Evolutionary conservation across 2,113 vertebrate species (phyloP).

Genomic region (Lanius collurio): DNA sequence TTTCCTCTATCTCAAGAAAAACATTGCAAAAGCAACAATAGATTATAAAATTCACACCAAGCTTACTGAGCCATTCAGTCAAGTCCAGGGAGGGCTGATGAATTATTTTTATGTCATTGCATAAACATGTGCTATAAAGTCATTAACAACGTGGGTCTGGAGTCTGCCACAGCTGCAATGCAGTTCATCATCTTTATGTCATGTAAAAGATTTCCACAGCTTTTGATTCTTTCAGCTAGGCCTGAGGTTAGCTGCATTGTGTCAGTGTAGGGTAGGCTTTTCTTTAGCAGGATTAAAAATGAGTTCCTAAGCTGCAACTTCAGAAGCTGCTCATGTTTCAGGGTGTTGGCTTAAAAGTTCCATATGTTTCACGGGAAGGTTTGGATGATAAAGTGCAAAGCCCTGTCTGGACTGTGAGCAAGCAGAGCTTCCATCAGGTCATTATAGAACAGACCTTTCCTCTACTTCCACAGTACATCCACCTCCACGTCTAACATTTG

Average conservation of each 20-base stretch:
- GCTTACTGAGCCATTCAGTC: background rate
- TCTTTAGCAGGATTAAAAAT: background rate
- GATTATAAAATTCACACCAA: constrained; percentile 17
- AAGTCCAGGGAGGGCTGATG: background rate
- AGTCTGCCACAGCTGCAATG: background rate
- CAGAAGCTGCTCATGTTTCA: background rate
- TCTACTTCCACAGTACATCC: background rate
- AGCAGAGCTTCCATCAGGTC: background rate
- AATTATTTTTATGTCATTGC: constrained; percentile 11
- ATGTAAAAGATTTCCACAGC: background rate
- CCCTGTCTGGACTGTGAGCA: background rate
- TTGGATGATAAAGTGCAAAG: background rate
- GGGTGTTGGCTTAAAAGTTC: background rate
- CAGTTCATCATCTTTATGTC: constrained; percentile 13
- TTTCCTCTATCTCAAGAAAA: background rate
- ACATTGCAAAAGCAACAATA: background rate
- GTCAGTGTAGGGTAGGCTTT: accelerated
- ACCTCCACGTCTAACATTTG: background rate
- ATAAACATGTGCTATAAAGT: constrained; percentile 13
- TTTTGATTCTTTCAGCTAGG: background rate
- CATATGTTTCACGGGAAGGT: background rate
- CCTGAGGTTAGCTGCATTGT: background rate
- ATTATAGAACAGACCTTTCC: background rate
- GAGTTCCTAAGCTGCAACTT: background rate
- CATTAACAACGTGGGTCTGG: constrained; percentile 12